Percentiles rank a stretch among this genome's conserved stretches.
These are phyloP conservation scores for Geopemphigus sp. DNA, from an alignment of 1,140 invertebrate species.

Conservation along the genomic window DNA sequence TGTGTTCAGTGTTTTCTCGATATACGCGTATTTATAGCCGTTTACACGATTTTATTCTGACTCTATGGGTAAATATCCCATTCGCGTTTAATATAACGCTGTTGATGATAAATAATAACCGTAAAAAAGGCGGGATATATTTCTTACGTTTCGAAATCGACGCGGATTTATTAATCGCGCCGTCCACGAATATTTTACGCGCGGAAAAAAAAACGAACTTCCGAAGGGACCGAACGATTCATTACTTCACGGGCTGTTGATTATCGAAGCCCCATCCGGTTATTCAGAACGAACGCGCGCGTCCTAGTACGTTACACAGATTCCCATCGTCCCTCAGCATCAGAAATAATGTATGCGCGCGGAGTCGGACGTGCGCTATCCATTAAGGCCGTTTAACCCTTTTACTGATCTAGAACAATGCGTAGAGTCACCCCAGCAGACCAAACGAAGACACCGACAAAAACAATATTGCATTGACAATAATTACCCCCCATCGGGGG, in stretches of 20 bases:
- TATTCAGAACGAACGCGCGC: constrained; percentile 27
- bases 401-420: constrained; percentile 45
- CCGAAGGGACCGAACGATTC: background rate
- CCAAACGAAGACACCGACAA: constrained; percentile 38
- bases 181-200: background rate
- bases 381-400: constrained; percentile 46
- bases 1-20: too few relatives aligned
- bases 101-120: background rate
- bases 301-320: background rate
- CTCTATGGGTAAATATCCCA: too few relatives aligned
- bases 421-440: background rate
- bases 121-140: background rate
- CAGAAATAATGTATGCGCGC: constrained; percentile 44
- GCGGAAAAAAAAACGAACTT: background rate
- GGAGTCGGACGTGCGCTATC: constrained; percentile 43
- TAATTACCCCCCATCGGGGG: constrained; percentile 43
- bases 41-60: too few relatives aligned
- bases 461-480: constrained; percentile 46
- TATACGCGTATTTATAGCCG: too few relatives aligned
- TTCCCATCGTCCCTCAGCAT: constrained; percentile 35
- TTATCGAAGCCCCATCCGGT: background rate
- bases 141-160: background rate
- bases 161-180: background rate
- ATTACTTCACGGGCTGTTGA: constrained; percentile 26
- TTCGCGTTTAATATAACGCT: too few relatives aligned